Base-by-base conservation (phyloP, 2,797 vertebrate species). In the Melanotaenia nigrans region DNA sequence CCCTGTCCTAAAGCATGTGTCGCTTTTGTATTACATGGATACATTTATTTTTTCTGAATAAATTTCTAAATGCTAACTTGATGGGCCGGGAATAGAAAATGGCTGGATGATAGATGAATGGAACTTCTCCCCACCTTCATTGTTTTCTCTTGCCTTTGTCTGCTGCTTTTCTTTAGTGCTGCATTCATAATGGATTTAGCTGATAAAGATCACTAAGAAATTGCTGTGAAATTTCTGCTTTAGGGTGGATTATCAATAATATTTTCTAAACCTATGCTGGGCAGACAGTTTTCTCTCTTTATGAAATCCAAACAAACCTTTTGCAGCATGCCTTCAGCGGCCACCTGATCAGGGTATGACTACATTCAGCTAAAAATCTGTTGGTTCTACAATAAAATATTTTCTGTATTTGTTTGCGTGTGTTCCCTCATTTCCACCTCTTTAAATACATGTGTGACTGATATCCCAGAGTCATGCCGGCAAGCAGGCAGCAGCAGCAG, bases 371-470 rank as follows among this genome's bases (percentile, higher is more conserved):
- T 68, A 62, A 74, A 80, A 65, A 73, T 3, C 73, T 87, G 76
- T 91, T 93, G 38, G 71, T 66, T 82, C 67, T 66, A 68, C 71
- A 82, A 84, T 90, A 92, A 92, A 92, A 81, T 71, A 67, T 81
- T 76, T 87, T 87, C 75, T 87, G 76, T 86, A 84, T 75, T 82
- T 82, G 58, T 42, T 68, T 32, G 33, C 9, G 45, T 47, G 25
- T 63, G 60, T 68, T 20, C 22, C 13, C 28, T 81, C 3, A 14
- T 81, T 83, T 51, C 58, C 22, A 12, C 57, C 1, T 25, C 38
- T 49, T 12, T 60, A 55, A 53, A 32, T 62, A 42, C 30, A 13
- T 67, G 62, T 61, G 61, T 71, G 55, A 57, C 53, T 73, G 73
- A 66, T 70, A 63, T 73, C 25, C n/a, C 55, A 30, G 20, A 47